Conservation (phyloP, 2,113 vertebrate species). For the Bufo gargarizans region DNA sequence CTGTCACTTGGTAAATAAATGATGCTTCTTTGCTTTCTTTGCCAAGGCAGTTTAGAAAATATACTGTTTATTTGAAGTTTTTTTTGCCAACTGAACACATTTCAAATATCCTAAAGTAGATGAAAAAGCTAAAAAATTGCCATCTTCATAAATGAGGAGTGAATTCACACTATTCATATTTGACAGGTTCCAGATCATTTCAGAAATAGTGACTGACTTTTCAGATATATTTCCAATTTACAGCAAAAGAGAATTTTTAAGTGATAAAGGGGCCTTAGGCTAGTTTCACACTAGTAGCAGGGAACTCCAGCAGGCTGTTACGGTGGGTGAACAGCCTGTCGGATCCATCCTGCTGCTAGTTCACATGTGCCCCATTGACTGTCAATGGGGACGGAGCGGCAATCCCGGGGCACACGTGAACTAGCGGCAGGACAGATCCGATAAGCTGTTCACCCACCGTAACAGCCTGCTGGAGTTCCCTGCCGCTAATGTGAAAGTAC, state of each 20-base stretch:
- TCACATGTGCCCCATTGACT: too few relatives aligned
- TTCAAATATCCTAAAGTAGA: neutral
- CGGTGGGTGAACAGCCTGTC: too few relatives aligned
- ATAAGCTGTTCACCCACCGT: too few relatives aligned
- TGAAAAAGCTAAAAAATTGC: neutral
- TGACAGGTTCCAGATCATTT: neutral
- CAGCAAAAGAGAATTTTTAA: neutral
- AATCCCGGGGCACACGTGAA: too few relatives aligned
- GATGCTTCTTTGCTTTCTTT: neutral
- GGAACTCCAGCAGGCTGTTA: too few relatives aligned
- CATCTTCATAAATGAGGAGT: neutral
- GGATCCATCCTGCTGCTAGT: too few relatives aligned
- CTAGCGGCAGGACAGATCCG: too few relatives aligned
- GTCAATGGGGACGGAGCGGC: too few relatives aligned
- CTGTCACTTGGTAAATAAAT: neutral
- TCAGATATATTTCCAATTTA: neutral
- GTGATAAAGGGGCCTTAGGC: neutral
- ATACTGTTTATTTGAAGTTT: conserved; percentile 1
- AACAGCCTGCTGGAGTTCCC: too few relatives aligned
- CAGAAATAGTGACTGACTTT: neutral
- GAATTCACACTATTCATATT: neutral
- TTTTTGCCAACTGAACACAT: neutral
- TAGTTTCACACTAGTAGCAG: too few relatives aligned
- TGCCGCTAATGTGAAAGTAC: too few relatives aligned
- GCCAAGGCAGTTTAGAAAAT: neutral